Conservation (phyloP, 2,113 vertebrate species). For the Xiphias gladius region DNA sequence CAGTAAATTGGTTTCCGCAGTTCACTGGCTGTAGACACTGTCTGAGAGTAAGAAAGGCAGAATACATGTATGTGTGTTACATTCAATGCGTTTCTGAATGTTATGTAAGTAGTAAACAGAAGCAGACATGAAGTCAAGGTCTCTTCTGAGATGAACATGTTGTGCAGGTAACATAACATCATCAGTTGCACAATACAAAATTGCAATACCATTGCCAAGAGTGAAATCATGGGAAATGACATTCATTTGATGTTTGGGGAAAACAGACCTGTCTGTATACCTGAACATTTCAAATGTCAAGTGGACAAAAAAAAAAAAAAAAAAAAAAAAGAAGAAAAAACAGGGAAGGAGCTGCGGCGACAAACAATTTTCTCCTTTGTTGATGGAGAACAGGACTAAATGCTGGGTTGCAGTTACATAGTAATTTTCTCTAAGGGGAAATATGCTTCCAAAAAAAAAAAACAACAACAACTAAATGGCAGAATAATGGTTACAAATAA, state of each 20-base stretch:
- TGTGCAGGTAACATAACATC: conserved; percentile 2
- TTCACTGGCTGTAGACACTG: conserved; percentile 96
- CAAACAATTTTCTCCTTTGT: conserved; percentile 15
- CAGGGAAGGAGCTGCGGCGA: not conserved
- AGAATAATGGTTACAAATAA: not conserved
- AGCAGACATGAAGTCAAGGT: not conserved
- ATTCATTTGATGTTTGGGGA: conserved; percentile 44
- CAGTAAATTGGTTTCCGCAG: conserved; percentile 98
- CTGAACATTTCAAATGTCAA: conserved; percentile 59
- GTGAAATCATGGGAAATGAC: conserved; percentile 33
- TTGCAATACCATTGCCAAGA: conserved; percentile 17
- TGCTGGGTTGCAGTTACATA: not conserved
- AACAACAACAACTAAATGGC: not conserved
- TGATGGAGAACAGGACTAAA: not conserved
- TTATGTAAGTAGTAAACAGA: not conserved
- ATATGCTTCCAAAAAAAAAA: not conserved
- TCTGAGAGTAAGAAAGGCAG: conserved; percentile 83
- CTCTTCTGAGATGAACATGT: not conserved
- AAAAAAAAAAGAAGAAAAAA: not conserved
- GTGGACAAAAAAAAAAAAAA: not conserved
- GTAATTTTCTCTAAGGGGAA: conserved; percentile 10
- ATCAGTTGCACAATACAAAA: not conserved
- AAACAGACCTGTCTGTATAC: conserved; percentile 12
- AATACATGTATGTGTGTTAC: not conserved
- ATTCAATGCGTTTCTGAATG: not conserved